Evolutionary conservation across 1,140 invertebrate genomes (phyloP).

Genomic region (Oreohelix idahoensis): DNA sequence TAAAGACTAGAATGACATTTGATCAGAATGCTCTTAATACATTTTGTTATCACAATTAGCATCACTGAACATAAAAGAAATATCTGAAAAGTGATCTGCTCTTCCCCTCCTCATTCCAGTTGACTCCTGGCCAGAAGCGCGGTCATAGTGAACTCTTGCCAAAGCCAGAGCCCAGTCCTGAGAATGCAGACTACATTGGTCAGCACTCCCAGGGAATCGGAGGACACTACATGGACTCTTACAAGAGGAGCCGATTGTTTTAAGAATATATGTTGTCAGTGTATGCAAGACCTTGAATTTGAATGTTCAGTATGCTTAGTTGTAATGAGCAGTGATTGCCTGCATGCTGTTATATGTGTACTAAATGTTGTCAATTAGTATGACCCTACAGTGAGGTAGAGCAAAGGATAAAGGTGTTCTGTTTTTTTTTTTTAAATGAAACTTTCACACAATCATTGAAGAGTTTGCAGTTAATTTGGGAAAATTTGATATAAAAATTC

Average conservation of each 20-base stretch:
- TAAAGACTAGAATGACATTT: too few species aligned
- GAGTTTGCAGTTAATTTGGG: too few species aligned
- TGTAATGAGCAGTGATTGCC: not conserved
- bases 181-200: slow-evolving; percentile 74
- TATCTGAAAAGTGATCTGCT: too few species aligned
- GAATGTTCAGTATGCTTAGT: not conserved
- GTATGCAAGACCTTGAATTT: not conserved
- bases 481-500: too few species aligned
- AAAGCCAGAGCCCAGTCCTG: slow-evolving; percentile 75
- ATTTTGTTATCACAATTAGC: too few species aligned
- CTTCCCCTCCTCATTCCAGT: not conserved
- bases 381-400: too few species aligned
- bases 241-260: slow-evolving; percentile 2
- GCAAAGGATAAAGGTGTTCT: too few species aligned
- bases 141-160: slow-evolving; percentile 73
- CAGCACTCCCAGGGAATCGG: slow-evolving; percentile 78
- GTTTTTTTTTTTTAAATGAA: too few species aligned
- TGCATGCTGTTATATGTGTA: not conserved
- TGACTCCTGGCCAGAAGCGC: slow-evolving; percentile 35
- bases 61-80: too few species aligned
- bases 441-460: too few species aligned
- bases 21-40: too few species aligned
- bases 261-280: not conserved
- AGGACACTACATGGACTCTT: slow-evolving; percentile 76
- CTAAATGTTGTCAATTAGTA: too few species aligned